Percentiles rank a stretch among this genome's conserved stretches.
Conservation (phyloP, 2,113 vertebrate genomes). For the Bubo scandiacus region DNA sequence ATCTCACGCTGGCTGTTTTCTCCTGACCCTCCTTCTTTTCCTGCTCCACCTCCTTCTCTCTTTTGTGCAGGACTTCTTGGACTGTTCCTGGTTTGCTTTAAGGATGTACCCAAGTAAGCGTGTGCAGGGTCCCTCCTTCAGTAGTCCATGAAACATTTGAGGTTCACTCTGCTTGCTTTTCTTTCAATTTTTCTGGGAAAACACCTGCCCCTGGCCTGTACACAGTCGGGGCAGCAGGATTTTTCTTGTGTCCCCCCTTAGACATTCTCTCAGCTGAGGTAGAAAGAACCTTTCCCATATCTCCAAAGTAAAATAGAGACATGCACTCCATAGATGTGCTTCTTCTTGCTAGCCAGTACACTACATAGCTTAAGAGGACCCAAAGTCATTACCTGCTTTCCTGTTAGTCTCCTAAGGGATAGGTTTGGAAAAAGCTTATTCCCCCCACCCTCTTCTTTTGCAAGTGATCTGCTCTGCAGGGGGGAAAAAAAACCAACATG, state of each 20-base stretch:
- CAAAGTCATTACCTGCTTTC: background rate
- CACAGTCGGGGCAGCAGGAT: background rate
- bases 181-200: background rate
- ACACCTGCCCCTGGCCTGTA: background rate
- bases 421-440: background rate
- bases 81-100: background rate
- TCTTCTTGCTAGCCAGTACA: background rate
- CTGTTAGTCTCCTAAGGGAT: background rate
- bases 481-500: fast-evolving
- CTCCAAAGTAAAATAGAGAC: background rate
- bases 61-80: background rate
- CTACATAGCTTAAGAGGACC: background rate
- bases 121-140: background rate
- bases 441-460: background rate
- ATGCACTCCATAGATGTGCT: background rate
- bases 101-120: background rate
- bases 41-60: background rate
- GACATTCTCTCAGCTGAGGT: background rate
- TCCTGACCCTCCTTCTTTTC: background rate
- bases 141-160: background rate
- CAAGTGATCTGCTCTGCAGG: background rate
- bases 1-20: background rate
- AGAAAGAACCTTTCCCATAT: background rate
- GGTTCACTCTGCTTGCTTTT: background rate
- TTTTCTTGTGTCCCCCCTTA: background rate